Evolutionary conservation across 2,797 vertebrate species (phyloP).

Genomic region (Pteronotus mesoamericanus): DNA sequence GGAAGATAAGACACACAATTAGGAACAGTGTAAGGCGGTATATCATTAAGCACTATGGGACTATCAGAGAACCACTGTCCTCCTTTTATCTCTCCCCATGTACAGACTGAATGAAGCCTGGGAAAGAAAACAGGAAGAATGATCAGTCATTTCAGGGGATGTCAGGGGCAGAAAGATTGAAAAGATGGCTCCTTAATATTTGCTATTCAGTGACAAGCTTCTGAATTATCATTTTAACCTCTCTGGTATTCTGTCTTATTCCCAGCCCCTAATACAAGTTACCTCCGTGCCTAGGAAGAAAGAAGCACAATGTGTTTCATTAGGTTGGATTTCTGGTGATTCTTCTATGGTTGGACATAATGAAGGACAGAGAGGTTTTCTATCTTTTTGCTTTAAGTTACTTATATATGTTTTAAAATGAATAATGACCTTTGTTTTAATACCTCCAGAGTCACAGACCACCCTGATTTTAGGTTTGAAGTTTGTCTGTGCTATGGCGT

Average conservation of each 20-base stretch:
- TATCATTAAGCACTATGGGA: not conserved
- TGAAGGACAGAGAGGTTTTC: not conserved
- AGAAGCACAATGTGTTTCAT: not conserved
- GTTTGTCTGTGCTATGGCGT: not conserved
- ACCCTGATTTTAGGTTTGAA: not conserved
- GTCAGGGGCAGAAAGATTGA: not conserved
- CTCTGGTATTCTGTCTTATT: not conserved
- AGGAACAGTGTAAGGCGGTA: not conserved
- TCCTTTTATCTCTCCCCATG: not conserved
- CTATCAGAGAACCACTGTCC: not conserved
- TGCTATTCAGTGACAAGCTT: not conserved
- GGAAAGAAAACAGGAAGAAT: not conserved
- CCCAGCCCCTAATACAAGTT: not conserved
- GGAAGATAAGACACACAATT: not conserved
- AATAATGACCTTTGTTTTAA: not conserved
- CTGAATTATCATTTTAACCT: not conserved
- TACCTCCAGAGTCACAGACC: not conserved
- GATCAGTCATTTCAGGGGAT: not conserved
- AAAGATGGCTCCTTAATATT: not conserved
- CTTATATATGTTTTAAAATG: not conserved
- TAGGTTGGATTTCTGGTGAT: not conserved
- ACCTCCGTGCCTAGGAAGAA: not conserved
- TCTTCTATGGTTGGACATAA: not conserved
- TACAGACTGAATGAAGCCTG: not conserved
- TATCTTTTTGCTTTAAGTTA: not conserved